Percentiles rank a stretch among this genome's conserved stretches.
Evolutionary conservation across 2,113 vertebrate genomes (phyloP).

Genomic region (Ginglymostoma cirratum): DNA sequence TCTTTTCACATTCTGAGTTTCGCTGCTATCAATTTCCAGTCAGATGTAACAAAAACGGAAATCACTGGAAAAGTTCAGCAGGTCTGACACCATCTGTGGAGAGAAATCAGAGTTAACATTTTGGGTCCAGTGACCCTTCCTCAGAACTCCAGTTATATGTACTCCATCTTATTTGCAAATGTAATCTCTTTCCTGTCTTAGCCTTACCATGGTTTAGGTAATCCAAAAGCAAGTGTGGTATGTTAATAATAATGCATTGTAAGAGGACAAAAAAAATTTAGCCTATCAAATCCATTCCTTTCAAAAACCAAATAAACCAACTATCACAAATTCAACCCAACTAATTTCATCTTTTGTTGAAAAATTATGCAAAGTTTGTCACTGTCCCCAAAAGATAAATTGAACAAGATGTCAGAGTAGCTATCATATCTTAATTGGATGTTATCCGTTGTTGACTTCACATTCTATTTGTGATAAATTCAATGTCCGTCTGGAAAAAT

Average conservation of each 20-base stretch:
- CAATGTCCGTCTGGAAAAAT: not conserved
- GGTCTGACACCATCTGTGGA: too few species aligned
- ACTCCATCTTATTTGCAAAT: not conserved
- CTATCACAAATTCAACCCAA: not conserved
- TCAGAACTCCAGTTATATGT: not conserved
- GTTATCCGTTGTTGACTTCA: not conserved
- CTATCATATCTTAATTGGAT: not conserved
- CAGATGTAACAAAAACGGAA: too few species aligned
- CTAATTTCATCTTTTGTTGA: not conserved
- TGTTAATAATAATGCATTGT: not conserved
- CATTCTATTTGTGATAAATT: not conserved
- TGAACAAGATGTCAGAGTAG: not conserved
- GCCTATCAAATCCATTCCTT: not conserved
- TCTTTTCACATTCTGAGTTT: not conserved
- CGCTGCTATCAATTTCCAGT: not conserved
- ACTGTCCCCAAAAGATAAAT: not conserved
- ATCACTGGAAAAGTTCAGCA: too few species aligned
- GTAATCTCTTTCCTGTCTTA: not conserved
- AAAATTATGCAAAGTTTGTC: not conserved
- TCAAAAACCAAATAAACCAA: not conserved
- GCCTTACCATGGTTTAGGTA: not conserved
- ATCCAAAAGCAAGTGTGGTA: not conserved
- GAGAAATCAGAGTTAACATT: too few species aligned
- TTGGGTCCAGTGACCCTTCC: too few species aligned
- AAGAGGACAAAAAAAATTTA: not conserved